Conservation (phyloP, 2,797 vertebrate species). For the Sebastes variabilis region DNA sequence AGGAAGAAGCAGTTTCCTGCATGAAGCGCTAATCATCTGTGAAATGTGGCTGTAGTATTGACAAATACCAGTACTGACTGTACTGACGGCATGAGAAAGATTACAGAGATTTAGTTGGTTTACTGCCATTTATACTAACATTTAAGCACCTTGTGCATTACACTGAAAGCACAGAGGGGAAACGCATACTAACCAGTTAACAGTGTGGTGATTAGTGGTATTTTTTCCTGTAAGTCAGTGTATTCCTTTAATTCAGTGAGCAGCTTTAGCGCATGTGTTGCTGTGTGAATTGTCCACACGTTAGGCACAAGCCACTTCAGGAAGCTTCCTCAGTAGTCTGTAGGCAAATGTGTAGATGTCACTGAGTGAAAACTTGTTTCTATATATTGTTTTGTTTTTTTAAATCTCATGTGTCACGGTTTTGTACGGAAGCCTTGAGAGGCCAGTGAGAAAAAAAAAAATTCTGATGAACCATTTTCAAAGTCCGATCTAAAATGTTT, state of each 20-base stretch:
- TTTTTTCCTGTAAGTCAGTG: constrained; percentile 9
- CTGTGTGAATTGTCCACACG: constrained; percentile 34
- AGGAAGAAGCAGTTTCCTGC: constrained; percentile 10
- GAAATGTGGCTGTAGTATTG: neutral
- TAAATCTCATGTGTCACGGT: neutral
- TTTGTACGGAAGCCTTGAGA: neutral
- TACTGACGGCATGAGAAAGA: neutral
- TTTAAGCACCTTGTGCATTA: neutral
- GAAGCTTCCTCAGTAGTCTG: neutral
- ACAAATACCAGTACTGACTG: no score
- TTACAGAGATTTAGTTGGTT: neutral
- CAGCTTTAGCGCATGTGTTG: constrained; percentile 45
- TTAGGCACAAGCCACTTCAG: constrained; percentile 4
- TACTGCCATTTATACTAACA: neutral
- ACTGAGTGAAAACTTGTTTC: neutral
- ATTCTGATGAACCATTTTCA: neutral
- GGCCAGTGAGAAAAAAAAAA: neutral
- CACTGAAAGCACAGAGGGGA: neutral
- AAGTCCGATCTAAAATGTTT: neutral
- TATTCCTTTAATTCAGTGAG: constrained; percentile 60
- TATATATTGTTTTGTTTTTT: neutral
- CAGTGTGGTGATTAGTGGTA: neutral
- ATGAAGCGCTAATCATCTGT: neutral
- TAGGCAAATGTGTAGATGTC: neutral
- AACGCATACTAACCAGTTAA: neutral